Base-by-base conservation (phyloP, 2,797 vertebrate species). In the Melopsittacus undulatus region DNA sequence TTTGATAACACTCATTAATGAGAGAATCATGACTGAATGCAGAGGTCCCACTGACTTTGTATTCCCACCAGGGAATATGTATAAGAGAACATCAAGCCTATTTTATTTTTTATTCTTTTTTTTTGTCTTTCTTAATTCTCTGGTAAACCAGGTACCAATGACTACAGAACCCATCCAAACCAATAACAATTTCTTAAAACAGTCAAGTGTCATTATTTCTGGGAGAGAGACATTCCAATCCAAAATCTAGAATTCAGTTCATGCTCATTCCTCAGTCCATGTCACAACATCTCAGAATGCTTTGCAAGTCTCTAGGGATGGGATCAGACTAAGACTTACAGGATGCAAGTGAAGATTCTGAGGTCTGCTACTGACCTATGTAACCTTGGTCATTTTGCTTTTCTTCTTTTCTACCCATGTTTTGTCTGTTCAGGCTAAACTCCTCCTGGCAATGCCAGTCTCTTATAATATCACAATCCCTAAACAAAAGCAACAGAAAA, bases 181-280 rank as follows among this genome's bases (percentile, higher is more conserved):
- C 10, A 79, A 29, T 9, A 89, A 64, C 4, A 2, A 13, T 54
- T 83, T 62, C 42, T 40, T 67, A 32, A 73, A 76, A 68, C 7
- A 61, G 5, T 4, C 27, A 84, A 43, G 0, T 11, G 6, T 13
- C 76, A 69, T 3, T 4, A n/a, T 54, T 85, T 87, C 24, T n/a
- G 9, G 56, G 43, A 76, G 57, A 34, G 15, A 62, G 23, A 69
- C 2, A 18, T 32, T 69, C 13, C 9, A 38, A 19, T n/a, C 10
- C 54, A 34, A 92, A 80, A 92, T 82, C 42, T 69, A 5, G 72
- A 92, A 69, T 87, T 85, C 74, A 23, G 10, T 69, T 92, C 32
- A 3, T 51, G 7, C 32, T 69, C 51, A 74, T 91, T 87, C 14
- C 46, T 87, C 56, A 66, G 30, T 83, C 42, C 43, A 18, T 26